Conservation (phyloP, 1,140 invertebrate genomes). For the Leptonema lineaticorne region DNA sequence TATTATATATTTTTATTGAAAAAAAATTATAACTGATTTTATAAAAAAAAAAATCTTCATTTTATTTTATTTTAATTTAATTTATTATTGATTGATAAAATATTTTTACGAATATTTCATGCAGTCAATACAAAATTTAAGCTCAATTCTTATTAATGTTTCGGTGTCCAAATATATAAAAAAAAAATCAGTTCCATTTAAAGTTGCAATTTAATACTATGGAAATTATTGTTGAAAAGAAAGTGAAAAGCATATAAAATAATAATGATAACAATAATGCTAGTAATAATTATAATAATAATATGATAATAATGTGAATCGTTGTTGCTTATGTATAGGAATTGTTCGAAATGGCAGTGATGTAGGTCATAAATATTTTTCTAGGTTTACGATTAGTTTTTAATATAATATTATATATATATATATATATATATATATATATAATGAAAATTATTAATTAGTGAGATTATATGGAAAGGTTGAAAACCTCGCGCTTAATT, state of each 20-base stretch:
- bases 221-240: neutral
- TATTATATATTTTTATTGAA: no score
- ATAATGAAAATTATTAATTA: no score
- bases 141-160: neutral
- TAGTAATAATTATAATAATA: no score
- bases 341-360: slow-evolving; percentile 30
- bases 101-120: neutral
- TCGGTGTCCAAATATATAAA: neutral
- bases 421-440: neutral
- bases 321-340: slow-evolving; percentile 31
- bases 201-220: neutral
- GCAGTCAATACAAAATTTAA: neutral
- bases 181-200: neutral
- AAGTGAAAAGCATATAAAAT: neutral
- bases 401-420: neutral
- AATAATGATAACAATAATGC: no score
- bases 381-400: slow-evolving; percentile 1
- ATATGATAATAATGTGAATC: slow-evolving; percentile 4
- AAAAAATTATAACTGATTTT: no score
- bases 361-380: slow-evolving; percentile 18
- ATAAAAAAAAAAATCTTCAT: no score
- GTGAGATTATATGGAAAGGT: no score
- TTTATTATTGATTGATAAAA: no score
- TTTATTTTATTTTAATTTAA: no score
- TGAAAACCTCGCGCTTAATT: no score